phyloP scores from a whole-genome alignment of 2,113 vertebrate species.

The Brachyhypopomus gauderio region DNA sequence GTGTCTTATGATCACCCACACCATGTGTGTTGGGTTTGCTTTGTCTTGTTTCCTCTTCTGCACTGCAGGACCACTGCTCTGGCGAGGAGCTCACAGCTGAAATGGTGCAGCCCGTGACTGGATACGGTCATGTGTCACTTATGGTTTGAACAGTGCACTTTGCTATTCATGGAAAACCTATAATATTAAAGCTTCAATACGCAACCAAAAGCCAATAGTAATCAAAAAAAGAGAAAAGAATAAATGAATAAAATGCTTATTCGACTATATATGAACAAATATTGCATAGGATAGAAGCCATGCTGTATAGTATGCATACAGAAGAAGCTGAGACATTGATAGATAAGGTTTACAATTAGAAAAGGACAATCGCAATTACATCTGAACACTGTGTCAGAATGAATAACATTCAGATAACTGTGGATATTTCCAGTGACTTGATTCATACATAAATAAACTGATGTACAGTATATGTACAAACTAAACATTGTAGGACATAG shows the following conservation, averaged over 20 bases:
- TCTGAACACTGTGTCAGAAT: constrained; percentile 88
- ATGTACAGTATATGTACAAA: constrained; percentile 64
- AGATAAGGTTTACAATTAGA: constrained; percentile 60
- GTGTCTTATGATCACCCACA: constrained; percentile 61
- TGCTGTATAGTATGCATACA: constrained; percentile 82
- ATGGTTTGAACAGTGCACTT: constrained; percentile 67
- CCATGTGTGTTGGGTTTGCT: constrained; percentile 5
- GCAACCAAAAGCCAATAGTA: constrained; percentile 70
- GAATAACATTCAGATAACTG: constrained; percentile 78
- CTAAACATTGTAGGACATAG: constrained; percentile 71
- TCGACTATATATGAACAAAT: constrained; percentile 72
- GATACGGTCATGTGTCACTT: constrained; percentile 20
- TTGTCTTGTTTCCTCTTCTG: constrained; percentile 57
- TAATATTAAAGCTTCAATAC: constrained; percentile 77
- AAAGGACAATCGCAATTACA: constrained; percentile 62
- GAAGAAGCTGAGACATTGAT: constrained; percentile 71
- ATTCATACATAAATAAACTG: constrained; percentile 66
- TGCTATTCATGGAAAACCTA: constrained; percentile 80
- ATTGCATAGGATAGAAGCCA: constrained; percentile 99
- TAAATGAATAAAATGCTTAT: constrained; percentile 18
- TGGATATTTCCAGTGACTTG: constrained; percentile 59
- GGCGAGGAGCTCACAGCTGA: constrained; percentile 79
- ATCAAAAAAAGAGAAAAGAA: no score
- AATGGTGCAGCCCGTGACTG: neutral
- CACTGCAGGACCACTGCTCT: constrained; percentile 73